Conservation (phyloP, 2,888 invertebrate species). For the Cremastobaeus sp. region DNA sequence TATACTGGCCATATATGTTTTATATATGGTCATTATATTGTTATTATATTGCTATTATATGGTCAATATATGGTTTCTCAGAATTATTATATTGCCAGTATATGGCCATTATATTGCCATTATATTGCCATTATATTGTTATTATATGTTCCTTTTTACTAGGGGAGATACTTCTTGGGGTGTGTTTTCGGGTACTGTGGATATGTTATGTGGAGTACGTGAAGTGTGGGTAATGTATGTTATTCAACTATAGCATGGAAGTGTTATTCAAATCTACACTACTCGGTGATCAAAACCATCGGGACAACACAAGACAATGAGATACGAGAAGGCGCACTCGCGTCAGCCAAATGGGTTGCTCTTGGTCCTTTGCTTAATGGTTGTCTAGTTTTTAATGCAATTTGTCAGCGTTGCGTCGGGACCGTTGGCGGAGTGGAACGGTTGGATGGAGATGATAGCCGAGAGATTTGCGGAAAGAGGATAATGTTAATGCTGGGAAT, state of each 20-base stretch:
- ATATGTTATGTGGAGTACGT: conserved; percentile 16
- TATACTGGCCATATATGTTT: too few relatives aligned
- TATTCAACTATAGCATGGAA: conserved; percentile 41
- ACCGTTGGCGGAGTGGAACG: conserved; percentile 75
- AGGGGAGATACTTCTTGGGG: too few relatives aligned
- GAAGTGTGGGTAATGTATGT: conserved; percentile 29
- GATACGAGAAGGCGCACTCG: conserved; percentile 59
- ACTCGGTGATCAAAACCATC: conserved; percentile 44
- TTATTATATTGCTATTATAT: too few relatives aligned
- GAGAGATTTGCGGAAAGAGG: conserved; percentile 16
- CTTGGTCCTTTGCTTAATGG: conserved; percentile 49
- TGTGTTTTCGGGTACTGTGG: conserved; percentile 1
- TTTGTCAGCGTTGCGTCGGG: conserved; percentile 75
- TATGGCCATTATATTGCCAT: too few relatives aligned
- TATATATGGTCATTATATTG: too few relatives aligned
- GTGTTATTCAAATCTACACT: conserved; percentile 38
- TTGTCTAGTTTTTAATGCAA: conserved; percentile 38
- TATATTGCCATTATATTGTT: too few relatives aligned
- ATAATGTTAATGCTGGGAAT: conserved; percentile 45
- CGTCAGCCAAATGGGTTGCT: conserved; percentile 53
- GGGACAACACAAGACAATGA: conserved; percentile 64
- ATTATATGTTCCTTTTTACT: too few relatives aligned
- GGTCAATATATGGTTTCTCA: too few relatives aligned
- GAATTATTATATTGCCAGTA: too few relatives aligned
- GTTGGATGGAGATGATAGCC: conserved; percentile 60